Percentiles rank a stretch among this genome's conserved stretches.
These are phyloP conservation scores for Leptosomus discolor DNA, from an alignment of 2,113 vertebrate species.

Conservation along the genomic window DNA sequence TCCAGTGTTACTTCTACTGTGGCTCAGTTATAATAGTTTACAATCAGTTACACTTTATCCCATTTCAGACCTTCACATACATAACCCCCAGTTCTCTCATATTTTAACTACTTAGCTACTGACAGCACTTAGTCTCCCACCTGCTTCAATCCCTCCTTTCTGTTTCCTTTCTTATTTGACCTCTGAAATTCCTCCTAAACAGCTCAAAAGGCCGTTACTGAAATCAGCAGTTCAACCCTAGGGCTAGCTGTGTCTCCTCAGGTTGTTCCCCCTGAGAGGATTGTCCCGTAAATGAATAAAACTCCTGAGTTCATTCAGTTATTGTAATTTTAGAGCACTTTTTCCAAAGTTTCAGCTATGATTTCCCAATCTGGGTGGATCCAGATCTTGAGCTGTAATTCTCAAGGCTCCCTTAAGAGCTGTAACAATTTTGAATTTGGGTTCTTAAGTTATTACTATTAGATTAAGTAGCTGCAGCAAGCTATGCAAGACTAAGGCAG, in stretches of 20 bases:
- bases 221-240: background rate
- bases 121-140: background rate
- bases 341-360: conserved; percentile 34
- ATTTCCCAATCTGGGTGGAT: conserved; percentile 46
- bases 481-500: background rate
- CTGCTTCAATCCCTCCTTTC: background rate
- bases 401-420: conserved; percentile 31
- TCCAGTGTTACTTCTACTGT: background rate
- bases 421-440: conserved; percentile 29
- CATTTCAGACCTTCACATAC: background rate
- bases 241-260: background rate
- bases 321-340: conserved; percentile 18
- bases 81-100: background rate
- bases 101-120: conserved; percentile 16
- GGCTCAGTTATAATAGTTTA: background rate
- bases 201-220: background rate
- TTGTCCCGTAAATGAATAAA: conserved; percentile 12
- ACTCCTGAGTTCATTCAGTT: conserved; percentile 38
- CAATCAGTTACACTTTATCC: background rate
- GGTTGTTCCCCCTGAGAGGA: background rate
- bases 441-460: background rate
- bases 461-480: background rate
- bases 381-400: conserved; percentile 7
- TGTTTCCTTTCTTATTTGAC: conserved; percentile 7
- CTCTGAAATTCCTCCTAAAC: background rate